Conservation (phyloP, 2,797 vertebrate species). For the Prunella strophiata region DNA sequence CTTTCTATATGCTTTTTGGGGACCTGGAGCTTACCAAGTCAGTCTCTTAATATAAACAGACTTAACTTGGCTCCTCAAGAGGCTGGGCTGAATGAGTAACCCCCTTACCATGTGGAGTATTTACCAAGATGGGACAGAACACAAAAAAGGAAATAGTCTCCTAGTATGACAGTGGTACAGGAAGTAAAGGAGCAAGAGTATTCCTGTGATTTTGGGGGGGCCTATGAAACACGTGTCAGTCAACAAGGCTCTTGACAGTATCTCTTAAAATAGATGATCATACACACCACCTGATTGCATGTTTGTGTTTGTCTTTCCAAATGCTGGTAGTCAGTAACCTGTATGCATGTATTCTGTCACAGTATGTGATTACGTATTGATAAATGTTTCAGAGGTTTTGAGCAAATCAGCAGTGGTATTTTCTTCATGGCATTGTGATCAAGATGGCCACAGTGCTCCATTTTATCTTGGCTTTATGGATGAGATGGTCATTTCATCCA, state of each 20-base stretch:
- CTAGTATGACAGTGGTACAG: neutral
- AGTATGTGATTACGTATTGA: neutral
- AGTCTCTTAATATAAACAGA: neutral
- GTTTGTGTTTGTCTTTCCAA: neutral
- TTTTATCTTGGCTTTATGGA: neutral
- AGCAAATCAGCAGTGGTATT: neutral
- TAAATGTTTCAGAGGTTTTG: neutral
- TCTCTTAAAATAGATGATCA: neutral
- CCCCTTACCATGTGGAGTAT: neutral
- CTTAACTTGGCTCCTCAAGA: neutral
- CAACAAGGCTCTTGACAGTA: neutral
- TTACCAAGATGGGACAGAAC: neutral
- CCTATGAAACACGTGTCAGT: neutral
- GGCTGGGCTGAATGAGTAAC: neutral
- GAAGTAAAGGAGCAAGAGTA: neutral
- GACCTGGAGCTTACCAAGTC: conserved; percentile 5
- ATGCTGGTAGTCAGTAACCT: neutral
- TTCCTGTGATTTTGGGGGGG: accelerated
- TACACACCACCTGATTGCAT: neutral
- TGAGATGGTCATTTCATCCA: neutral
- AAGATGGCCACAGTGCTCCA: neutral
- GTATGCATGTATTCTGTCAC: neutral
- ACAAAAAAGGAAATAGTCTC: neutral
- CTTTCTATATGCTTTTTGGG: conserved; percentile 43
- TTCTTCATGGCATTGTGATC: neutral